Conservation (phyloP, 2,888 invertebrate genomes). For the Phymatocera aterrima region DNA sequence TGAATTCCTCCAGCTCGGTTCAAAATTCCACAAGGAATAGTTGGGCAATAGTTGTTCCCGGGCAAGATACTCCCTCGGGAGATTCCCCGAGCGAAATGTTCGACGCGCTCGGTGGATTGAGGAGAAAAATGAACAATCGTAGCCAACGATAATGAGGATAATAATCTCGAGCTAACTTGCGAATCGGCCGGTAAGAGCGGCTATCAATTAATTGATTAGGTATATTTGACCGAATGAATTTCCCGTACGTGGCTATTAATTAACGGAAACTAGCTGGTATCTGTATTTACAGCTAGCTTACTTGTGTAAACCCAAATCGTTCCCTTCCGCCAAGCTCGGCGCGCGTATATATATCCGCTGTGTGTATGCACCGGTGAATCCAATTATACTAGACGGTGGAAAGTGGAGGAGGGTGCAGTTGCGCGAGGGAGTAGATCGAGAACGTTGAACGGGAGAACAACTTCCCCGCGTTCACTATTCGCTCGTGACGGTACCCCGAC, state of each 20-base stretch:
- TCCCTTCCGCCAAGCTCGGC: too few species aligned
- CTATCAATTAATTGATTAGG: background rate
- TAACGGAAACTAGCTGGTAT: conserved; percentile 8
- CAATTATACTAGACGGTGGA: conserved; percentile 11
- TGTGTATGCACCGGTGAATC: conserved; percentile 27
- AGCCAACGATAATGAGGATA: too few species aligned
- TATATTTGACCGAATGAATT: background rate
- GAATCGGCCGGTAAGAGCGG: too few species aligned
- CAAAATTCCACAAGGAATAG: background rate
- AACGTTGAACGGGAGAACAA: too few species aligned
- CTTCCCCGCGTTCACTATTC: too few species aligned
- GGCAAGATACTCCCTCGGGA: background rate
- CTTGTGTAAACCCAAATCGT: conserved; percentile 17
- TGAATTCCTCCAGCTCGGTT: background rate
- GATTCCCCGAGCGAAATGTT: background rate
- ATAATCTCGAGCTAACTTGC: too few species aligned
- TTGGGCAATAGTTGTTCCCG: background rate
- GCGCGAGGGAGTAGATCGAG: background rate
- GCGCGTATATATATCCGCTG: too few species aligned
- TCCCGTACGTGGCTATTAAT: background rate
- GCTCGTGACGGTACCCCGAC: background rate
- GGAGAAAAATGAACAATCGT: too few species aligned
- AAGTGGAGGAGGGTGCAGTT: background rate
- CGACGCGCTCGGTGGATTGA: too few species aligned
- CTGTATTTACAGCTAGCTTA: conserved; percentile 22